Evolutionary conservation across 2,797 vertebrate species (phyloP).

Genomic region (Pterois miles): DNA sequence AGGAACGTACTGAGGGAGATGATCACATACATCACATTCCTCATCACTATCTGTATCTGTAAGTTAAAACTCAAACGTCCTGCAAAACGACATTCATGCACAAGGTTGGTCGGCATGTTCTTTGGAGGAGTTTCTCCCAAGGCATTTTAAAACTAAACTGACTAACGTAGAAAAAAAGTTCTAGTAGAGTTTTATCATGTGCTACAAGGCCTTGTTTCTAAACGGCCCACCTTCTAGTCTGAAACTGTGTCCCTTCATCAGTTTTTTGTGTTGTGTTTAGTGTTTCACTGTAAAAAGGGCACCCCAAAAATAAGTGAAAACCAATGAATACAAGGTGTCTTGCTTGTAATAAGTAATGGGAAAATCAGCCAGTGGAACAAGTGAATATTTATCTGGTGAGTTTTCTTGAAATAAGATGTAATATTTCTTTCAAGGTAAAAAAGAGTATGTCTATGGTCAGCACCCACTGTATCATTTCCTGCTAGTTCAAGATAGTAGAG

Average conservation of each 20-base stretch:
- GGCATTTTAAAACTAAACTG: background rate
- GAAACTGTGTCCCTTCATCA: too few relatives aligned
- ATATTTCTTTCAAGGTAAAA: too few relatives aligned
- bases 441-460: accelerated
- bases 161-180: background rate
- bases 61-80: constrained; percentile 75
- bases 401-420: too few relatives aligned
- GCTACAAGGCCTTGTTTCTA: too few relatives aligned
- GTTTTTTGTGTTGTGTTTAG: too few relatives aligned
- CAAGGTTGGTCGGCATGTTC: background rate
- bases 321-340: too few relatives aligned
- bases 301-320: too few relatives aligned
- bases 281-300: too few relatives aligned
- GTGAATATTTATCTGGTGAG: too few relatives aligned
- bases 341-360: too few relatives aligned
- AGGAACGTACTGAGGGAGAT: constrained; percentile 92
- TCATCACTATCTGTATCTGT: constrained; percentile 92
- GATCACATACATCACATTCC: constrained; percentile 91
- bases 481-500: background rate
- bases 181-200: background rate
- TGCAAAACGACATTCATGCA: background rate
- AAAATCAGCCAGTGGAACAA: background rate
- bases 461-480: background rate
- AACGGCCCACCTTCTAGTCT: too few relatives aligned
- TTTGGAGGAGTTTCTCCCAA: background rate